Percentiles rank a stretch among this genome's conserved stretches.
Evolutionary conservation across 2,888 invertebrate genomes (phyloP).

Genomic region (Ophion costatus): DNA sequence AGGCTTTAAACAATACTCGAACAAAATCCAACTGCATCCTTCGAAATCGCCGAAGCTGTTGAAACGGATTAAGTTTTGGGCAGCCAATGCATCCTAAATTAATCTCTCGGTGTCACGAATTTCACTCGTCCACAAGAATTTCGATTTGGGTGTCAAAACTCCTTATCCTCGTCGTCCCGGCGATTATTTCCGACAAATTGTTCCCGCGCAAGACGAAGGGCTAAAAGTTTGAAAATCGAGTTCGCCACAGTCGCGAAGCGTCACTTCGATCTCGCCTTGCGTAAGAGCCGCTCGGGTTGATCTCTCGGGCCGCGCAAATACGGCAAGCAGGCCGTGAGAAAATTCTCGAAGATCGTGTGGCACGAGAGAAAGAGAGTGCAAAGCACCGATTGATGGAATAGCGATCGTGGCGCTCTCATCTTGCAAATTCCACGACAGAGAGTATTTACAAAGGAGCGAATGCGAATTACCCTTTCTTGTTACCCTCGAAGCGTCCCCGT

Average conservation of each 20-base stretch:
- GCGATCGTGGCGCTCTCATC: slow-evolving; percentile 57
- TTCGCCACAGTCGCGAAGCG: neutral
- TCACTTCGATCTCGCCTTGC: slow-evolving; percentile 47
- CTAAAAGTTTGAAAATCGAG: neutral
- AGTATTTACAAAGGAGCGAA: slow-evolving; percentile 52
- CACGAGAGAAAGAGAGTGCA: slow-evolving; percentile 55
- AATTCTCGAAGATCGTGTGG: slow-evolving; percentile 60
- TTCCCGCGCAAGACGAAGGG: neutral
- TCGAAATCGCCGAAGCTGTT: too few relatives aligned
- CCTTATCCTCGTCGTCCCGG: too few relatives aligned
- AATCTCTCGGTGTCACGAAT: too few relatives aligned
- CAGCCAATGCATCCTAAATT: too few relatives aligned
- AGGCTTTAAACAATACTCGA: too few relatives aligned
- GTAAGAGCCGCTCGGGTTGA: slow-evolving; percentile 55
- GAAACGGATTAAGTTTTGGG: too few relatives aligned
- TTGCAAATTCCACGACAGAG: slow-evolving; percentile 60
- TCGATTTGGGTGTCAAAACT: too few relatives aligned
- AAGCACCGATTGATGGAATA: slow-evolving; percentile 54
- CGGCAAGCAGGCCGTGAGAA: slow-evolving; percentile 60
- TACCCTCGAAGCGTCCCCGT: neutral
- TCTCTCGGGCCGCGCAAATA: slow-evolving; percentile 46
- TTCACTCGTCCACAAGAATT: too few relatives aligned
- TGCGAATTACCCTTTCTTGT: slow-evolving; percentile 53
- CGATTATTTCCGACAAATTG: too few relatives aligned
- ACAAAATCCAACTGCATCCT: too few relatives aligned